phyloP scores from a whole-genome alignment of 2,888 invertebrate species.

The Megamerina dolium region DNA sequence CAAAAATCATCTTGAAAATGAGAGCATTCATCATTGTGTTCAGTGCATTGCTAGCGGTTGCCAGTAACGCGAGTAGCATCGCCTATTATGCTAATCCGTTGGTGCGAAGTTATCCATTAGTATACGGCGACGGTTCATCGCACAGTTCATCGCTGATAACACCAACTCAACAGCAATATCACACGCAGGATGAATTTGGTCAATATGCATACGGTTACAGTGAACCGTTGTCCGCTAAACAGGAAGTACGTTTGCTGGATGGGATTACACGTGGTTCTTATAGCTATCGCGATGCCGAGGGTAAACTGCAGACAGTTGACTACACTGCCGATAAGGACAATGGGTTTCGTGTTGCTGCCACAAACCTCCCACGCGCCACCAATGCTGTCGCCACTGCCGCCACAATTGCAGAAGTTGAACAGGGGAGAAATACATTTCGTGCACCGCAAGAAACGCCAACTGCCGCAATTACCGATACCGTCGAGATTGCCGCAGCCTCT shows the following conservation, averaged over 20 bases:
- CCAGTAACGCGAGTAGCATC: constrained; percentile 27
- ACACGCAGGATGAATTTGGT: constrained; percentile 58
- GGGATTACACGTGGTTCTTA: constrained; percentile 58
- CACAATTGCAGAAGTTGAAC: constrained; percentile 11
- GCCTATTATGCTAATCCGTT: constrained; percentile 21
- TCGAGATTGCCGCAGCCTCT: constrained; percentile 35
- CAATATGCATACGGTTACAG: constrained; percentile 60
- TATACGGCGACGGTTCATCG: constrained; percentile 32
- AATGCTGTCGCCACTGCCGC: constrained; percentile 17
- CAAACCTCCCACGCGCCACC: constrained; percentile 52
- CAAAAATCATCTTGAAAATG: no score
- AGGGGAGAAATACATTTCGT: no score
- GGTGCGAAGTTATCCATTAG: constrained; percentile 28
- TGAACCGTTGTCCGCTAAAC: constrained; percentile 56
- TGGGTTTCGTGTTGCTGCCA: constrained; percentile 60
- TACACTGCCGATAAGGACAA: constrained; percentile 54
- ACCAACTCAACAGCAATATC: constrained; percentile 52
- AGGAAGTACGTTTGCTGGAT: constrained; percentile 55
- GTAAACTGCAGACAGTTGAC: constrained; percentile 55
- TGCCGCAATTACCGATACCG: constrained; percentile 29
- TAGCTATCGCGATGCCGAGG: constrained; percentile 57
- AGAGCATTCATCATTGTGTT: constrained; percentile 32
- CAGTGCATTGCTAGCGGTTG: constrained; percentile 27
- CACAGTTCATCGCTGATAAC: constrained; percentile 37
- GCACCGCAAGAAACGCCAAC: constrained; percentile 18